Percentiles rank a stretch among this genome's conserved stretches.
phyloP scores from a whole-genome alignment of 2,113 vertebrate genomes.

The Syngnathoides biaculeatus region DNA sequence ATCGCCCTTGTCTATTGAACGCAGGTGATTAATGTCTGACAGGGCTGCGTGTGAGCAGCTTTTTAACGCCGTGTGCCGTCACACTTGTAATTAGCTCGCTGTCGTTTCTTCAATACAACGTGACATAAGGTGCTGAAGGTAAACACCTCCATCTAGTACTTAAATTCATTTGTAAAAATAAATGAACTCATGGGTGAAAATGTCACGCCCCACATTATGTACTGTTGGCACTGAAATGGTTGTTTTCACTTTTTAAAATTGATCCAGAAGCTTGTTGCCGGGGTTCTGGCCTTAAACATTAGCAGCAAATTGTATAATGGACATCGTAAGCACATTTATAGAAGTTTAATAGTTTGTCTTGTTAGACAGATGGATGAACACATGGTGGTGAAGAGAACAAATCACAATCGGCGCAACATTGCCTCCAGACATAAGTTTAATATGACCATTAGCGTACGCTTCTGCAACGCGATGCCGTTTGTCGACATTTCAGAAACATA shows the following conservation, averaged over 20 bases:
- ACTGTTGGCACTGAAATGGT: neutral
- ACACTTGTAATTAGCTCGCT: conserved; percentile 40
- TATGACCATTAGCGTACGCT: conserved; percentile 53
- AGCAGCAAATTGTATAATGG: neutral
- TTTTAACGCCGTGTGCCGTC: conserved; percentile 37
- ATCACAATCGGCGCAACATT: conserved; percentile 53
- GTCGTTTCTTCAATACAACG: conserved; percentile 32
- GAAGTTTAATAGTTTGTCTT: conserved; percentile 35
- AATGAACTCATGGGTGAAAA: neutral
- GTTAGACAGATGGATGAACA: conserved; percentile 58
- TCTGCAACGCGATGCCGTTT: conserved; percentile 41
- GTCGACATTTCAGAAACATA: conserved; percentile 40
- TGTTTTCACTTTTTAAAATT: neutral
- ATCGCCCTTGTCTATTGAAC: conserved; percentile 34
- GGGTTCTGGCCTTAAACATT: neutral
- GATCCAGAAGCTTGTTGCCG: neutral
- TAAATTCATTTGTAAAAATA: conserved; percentile 11
- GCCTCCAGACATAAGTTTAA: conserved; percentile 59
- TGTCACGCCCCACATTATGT: neutral
- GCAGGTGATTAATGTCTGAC: conserved; percentile 38
- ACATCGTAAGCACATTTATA: conserved; percentile 26
- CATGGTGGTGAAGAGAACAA: conserved; percentile 61
- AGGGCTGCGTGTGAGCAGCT: conserved; percentile 21
- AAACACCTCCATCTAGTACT: conserved; percentile 13
- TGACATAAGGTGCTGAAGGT: conserved; percentile 28